A percentile compares a stretch with the other conserved stretches of the same genome.
phyloP scores from a whole-genome alignment of 92 coral and sea anemone genomes.

The Hydrozoanthus gracilis region DNA sequence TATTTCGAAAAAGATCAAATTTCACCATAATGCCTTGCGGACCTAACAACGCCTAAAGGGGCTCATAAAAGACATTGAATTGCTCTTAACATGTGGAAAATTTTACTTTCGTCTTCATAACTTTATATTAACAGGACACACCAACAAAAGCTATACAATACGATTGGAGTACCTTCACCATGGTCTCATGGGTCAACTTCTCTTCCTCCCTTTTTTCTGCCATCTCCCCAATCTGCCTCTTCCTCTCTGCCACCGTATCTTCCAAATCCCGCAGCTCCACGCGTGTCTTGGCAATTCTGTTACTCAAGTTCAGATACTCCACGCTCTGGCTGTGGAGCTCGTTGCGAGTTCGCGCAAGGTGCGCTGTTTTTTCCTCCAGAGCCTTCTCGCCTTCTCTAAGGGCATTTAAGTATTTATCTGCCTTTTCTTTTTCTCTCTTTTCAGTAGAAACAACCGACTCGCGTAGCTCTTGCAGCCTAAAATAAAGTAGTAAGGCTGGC shows the following conservation, averaged over 20 bases:
- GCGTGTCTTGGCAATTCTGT: conserved; percentile 64
- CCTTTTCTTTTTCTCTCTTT: conserved; percentile 63
- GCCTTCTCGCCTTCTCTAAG: conserved; percentile 86
- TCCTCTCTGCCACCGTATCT: conserved; percentile 41
- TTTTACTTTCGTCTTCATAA: no score
- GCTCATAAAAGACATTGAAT: no score
- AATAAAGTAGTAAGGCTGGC: background rate
- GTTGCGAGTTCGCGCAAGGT: conserved; percentile 78
- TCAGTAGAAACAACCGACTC: conserved; percentile 66
- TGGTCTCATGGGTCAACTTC: conserved; percentile 51
- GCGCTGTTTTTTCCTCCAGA: conserved; percentile 71
- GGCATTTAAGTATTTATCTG: conserved; percentile 63
- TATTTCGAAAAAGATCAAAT: no score
- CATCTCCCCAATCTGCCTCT: conserved; percentile 53
- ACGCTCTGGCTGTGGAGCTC: conserved; percentile 78
- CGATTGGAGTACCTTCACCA: conserved; percentile 55
- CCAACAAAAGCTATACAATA: no score
- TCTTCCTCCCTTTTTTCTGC: conserved; percentile 64
- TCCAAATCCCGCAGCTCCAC: conserved; percentile 74
- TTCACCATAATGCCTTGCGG: no score
- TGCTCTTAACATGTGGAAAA: no score
- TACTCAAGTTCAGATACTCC: conserved; percentile 71
- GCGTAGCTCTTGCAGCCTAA: conserved; percentile 70
- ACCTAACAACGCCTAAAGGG: no score
- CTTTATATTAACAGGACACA: no score